Base-by-base conservation (phyloP, 2,113 vertebrate genomes). In the Ifrita kowaldi region DNA sequence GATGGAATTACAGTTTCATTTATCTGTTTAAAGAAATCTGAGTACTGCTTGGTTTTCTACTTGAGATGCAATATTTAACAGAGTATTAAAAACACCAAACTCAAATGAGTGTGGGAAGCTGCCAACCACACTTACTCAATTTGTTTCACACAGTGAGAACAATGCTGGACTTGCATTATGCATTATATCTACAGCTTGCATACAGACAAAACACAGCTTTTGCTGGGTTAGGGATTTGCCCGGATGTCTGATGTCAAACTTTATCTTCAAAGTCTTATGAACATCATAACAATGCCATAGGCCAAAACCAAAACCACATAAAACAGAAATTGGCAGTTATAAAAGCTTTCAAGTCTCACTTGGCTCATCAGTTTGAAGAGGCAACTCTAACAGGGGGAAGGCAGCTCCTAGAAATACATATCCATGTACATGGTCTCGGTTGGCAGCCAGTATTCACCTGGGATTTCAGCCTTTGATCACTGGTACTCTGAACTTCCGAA, bases 1-100 rank as follows among this genome's bases (percentile, higher is more conserved):
- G 17, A 87, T 68, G 49, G 44, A 95, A 97, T 92, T 97, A 90
- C 30, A 62, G 97, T 91, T 94, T 94, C 63, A 94, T 86, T 91
- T 94, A 94, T 50, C 64, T 77, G 21, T 85, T 96, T 76, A 87
- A 95, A 94, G 96, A 93, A 83, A 97, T 93, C n/a, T 30, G 47
- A 74, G 42, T 77, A 91, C 71, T 92, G 24, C 74, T 71, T 82
- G 35, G 41, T 68, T 79, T 92, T 77, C 82, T 85, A 75, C 52
- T 63, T 79, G 76, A 95, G 76, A 91, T 62, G 39, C 85, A 82
- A 92, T 59, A 84, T 55, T 93, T 93, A 81, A 90, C 3, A 83
- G 55, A 94, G 81, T 30, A 77, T 80, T 59, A 93, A 94, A 95
- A 87, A 7, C 71, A 65, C 19, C 37, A 52, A 88, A 94, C 84